These are phyloP conservation scores for Drosophila incognita DNA, from an alignment of 2,888 invertebrate species.

Conservation along the genomic window DNA sequence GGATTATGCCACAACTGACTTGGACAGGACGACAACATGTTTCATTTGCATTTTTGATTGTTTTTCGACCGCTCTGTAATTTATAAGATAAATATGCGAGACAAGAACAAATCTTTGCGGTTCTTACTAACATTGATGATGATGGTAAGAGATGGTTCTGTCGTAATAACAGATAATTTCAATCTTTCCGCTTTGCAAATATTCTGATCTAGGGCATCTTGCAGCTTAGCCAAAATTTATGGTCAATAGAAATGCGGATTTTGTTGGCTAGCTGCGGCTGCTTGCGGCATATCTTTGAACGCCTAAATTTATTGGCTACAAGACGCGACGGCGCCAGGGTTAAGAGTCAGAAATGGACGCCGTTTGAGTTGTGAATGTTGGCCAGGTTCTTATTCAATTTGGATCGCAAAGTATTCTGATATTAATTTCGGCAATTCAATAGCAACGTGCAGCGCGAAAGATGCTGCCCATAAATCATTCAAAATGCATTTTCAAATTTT, in stretches of 20 bases:
- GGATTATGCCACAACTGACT: conserved; percentile 31
- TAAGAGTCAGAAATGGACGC: conserved; percentile 66
- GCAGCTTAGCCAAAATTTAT: conserved; percentile 27
- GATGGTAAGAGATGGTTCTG: neutral
- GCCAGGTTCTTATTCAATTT: conserved; percentile 35
- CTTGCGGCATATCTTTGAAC: conserved; percentile 70
- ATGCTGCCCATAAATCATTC: conserved; percentile 65
- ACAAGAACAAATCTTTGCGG: neutral
- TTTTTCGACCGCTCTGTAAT: neutral
- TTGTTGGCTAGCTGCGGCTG: conserved; percentile 7
- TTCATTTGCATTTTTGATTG: neutral
- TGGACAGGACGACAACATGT: conserved; percentile 30
- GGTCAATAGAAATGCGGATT: conserved; percentile 16
- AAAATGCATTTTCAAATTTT: conserved; percentile 71
- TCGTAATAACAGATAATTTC: conserved; percentile 20
- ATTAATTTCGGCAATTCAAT: conserved; percentile 56
- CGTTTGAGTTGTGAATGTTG: conserved; percentile 38
- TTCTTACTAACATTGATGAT: no score
- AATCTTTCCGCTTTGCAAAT: neutral
- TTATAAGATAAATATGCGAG: neutral
- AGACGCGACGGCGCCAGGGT: conserved; percentile 76
- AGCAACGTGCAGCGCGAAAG: conserved; percentile 39
- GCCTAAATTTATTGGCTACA: conserved; percentile 74
- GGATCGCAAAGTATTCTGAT: conserved; percentile 54
- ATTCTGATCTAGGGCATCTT: conserved; percentile 13